Evolutionary conservation across 2,888 invertebrate genomes (phyloP).

Genomic region (Drosophila nigricruria): DNA sequence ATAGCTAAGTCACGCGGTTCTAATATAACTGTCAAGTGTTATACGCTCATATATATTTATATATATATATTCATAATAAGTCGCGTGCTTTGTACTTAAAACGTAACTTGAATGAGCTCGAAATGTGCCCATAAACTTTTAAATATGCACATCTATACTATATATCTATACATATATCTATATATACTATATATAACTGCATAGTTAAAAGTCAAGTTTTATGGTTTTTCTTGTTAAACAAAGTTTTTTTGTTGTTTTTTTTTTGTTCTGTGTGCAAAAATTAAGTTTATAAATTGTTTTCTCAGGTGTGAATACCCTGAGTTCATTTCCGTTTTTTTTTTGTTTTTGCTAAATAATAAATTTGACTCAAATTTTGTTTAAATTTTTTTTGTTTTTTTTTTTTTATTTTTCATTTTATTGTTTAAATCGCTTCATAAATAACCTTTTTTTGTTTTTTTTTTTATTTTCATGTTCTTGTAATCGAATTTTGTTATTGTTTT

Average conservation of each 20-base stretch:
- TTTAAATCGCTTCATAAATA: slow-evolving; percentile 77
- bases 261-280: slow-evolving; percentile 26
- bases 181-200: slow-evolving; percentile 28
- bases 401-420: slow-evolving; percentile 75
- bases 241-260: slow-evolving; percentile 30
- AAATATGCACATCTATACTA: slow-evolving; percentile 30
- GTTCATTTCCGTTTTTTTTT: slow-evolving; percentile 41
- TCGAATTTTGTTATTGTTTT: slow-evolving; percentile 55
- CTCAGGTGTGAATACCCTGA: slow-evolving; percentile 46
- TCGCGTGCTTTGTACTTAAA: slow-evolving; percentile 54
- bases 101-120: slow-evolving; percentile 33
- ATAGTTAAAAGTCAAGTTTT: slow-evolving; percentile 13
- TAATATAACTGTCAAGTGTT: slow-evolving; percentile 36
- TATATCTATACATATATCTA: neutral
- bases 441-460: slow-evolving; percentile 52
- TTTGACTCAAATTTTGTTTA: slow-evolving; percentile 46
- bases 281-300: slow-evolving; percentile 30
- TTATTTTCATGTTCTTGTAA: slow-evolving; percentile 49
- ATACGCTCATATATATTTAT: neutral
- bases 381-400: slow-evolving; percentile 59
- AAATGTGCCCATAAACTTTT: slow-evolving; percentile 41
- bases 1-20: slow-evolving; percentile 49
- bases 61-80: slow-evolving; percentile 5
- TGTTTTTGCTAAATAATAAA: slow-evolving; percentile 34
- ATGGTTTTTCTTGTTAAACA: slow-evolving; percentile 21